Evolutionary conservation across 2,888 invertebrate genomes (phyloP).

Genomic region (Thymelicus sylvestris): DNA sequence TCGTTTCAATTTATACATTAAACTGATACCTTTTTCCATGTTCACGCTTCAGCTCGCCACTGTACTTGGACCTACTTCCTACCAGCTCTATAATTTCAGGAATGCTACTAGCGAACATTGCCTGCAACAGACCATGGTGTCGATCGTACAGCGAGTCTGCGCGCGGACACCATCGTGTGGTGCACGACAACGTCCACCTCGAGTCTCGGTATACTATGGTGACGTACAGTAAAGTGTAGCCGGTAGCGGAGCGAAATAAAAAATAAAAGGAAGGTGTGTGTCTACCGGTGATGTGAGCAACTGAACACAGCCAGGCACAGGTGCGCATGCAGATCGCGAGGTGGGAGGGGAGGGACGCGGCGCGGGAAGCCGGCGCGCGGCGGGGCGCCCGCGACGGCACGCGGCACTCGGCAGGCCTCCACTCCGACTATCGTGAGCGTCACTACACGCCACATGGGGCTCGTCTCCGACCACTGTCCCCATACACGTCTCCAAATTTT

Average conservation of each 20-base stretch:
- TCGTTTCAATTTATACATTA: slow-evolving; percentile 75
- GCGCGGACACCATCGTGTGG: slow-evolving; percentile 80
- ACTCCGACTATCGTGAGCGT: slow-evolving; percentile 50
- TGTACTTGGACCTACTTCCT: slow-evolving; percentile 99
- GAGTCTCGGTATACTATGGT: slow-evolving; percentile 77
- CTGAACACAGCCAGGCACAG: slow-evolving; percentile 84
- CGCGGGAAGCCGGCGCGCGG: slow-evolving; percentile 60
- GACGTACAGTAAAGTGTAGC: slow-evolving; percentile 76
- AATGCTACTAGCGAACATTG: slow-evolving; percentile 99
- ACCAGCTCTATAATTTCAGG: slow-evolving; percentile 99
- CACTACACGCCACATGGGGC: slow-evolving; percentile 34
- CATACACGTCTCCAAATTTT: slow-evolving; percentile 60
- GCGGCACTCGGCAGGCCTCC: slow-evolving; percentile 46
- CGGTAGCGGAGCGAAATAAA: slow-evolving; percentile 81
- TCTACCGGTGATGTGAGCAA: slow-evolving; percentile 84
- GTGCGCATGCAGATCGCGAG: slow-evolving; percentile 82
- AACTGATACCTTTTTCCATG: slow-evolving; percentile 98
- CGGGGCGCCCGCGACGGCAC: slow-evolving; percentile 46
- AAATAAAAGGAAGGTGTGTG: slow-evolving; percentile 79
- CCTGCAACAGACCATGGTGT: slow-evolving; percentile 92
- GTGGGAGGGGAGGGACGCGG: slow-evolving; percentile 75
- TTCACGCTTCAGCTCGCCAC: slow-evolving; percentile 99
- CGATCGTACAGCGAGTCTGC: slow-evolving; percentile 72
- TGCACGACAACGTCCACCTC: slow-evolving; percentile 83
- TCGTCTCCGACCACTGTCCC: slow-evolving; percentile 66